phyloP scores from a whole-genome alignment of 2,888 invertebrate genomes.

The Dorcus parallelipipedus region DNA sequence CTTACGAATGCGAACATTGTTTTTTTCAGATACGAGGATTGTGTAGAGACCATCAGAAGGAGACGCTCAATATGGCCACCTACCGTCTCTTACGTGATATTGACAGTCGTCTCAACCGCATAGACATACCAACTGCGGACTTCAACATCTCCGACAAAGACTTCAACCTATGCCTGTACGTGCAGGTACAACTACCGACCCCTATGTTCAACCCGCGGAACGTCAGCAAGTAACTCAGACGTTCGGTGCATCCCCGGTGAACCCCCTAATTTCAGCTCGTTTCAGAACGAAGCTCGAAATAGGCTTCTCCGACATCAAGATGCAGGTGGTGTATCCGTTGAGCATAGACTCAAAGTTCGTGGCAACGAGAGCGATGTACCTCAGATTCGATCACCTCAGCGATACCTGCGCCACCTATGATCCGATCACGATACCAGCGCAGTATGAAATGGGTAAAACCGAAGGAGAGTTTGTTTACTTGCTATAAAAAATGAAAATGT shows the following conservation, averaged over 20 bases:
- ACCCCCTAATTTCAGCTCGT: neutral
- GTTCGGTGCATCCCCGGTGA: neutral
- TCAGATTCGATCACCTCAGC: constrained; percentile 56
- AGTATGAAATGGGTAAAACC: constrained; percentile 18
- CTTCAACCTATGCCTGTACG: constrained; percentile 51
- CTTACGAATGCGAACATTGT: neutral
- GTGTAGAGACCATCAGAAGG: constrained; percentile 48
- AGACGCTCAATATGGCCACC: constrained; percentile 51
- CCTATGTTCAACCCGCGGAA: constrained; percentile 38
- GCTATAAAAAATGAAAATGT: neutral
- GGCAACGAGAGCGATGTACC: constrained; percentile 52
- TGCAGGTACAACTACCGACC: constrained; percentile 48
- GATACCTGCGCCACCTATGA: constrained; percentile 46
- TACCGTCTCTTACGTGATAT: constrained; percentile 52
- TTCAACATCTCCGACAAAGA: constrained; percentile 44
- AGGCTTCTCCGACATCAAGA: constrained; percentile 47
- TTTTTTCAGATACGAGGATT: constrained; percentile 42
- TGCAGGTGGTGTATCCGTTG: constrained; percentile 49
- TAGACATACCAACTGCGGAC: constrained; percentile 49
- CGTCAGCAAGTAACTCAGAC: constrained; percentile 25
- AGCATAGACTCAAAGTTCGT: constrained; percentile 46
- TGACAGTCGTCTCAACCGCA: constrained; percentile 47
- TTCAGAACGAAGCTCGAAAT: constrained; percentile 48
- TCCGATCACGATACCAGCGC: constrained; percentile 19
- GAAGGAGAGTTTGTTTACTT: too few relatives aligned